Conservation (phyloP, 1,140 invertebrate genomes). For the Drosophila ficusphila region DNA sequence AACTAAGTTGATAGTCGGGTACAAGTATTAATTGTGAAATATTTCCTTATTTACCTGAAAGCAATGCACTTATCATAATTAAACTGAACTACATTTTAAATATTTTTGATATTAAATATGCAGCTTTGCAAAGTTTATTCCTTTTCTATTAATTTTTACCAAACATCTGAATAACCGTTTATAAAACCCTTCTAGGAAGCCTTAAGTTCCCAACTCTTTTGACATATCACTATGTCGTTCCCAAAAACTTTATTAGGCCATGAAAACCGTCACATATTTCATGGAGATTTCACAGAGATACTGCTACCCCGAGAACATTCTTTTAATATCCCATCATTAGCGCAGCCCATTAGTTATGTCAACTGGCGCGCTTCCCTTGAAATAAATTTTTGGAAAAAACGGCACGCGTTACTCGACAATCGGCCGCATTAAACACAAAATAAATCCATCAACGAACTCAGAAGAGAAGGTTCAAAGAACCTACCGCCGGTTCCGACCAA, state of each 20-base stretch:
- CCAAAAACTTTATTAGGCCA: background rate
- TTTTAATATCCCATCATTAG: constrained; percentile 50
- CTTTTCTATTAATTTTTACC: background rate
- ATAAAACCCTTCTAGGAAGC: background rate
- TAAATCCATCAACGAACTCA: constrained; percentile 64
- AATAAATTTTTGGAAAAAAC: constrained; percentile 41
- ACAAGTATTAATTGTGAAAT: background rate
- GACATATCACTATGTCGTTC: background rate
- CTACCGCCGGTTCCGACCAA: constrained; percentile 42
- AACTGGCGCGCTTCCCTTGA: constrained; percentile 25
- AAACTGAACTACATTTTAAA: too few species aligned
- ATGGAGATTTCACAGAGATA: constrained; percentile 20
- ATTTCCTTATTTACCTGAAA: background rate
- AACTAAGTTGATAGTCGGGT: background rate
- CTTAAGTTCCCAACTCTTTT: background rate
- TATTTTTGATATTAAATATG: too few species aligned
- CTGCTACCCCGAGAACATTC: background rate
- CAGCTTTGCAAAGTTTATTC: too few species aligned
- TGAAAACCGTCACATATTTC: constrained; percentile 7
- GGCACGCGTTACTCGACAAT: constrained; percentile 59
- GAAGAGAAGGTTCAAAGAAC: constrained; percentile 64
- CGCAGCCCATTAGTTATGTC: constrained; percentile 39
- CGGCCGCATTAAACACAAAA: constrained; percentile 60
- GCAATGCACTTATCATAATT: background rate
- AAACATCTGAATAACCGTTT: background rate